Percentiles rank a stretch among this genome's conserved stretches.
phyloP scores from a whole-genome alignment of 2,888 invertebrate species.

The Drosophila mulleri region DNA sequence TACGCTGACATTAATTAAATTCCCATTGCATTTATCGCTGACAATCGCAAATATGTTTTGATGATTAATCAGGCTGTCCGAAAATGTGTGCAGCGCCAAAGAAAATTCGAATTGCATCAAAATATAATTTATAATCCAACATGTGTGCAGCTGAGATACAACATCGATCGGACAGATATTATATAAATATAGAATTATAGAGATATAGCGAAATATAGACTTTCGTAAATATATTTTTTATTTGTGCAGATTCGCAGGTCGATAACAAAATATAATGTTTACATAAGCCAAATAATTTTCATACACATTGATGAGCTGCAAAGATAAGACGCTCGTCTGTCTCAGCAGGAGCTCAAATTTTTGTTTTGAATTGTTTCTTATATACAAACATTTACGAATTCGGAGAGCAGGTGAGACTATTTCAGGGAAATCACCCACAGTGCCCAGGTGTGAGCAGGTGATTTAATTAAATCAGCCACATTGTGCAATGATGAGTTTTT shows the following conservation, averaged over 20 bases:
- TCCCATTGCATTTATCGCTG: constrained; percentile 61
- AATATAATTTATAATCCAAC: constrained; percentile 13
- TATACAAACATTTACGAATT: background rate
- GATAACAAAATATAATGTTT: background rate
- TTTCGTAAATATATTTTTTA: background rate
- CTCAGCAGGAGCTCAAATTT: background rate
- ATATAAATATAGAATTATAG: constrained; percentile 9
- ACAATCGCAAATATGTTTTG: constrained; percentile 63
- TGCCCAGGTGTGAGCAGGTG: too few relatives aligned
- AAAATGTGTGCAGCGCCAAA: constrained; percentile 27
- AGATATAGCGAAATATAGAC: constrained; percentile 2
- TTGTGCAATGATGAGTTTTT: too few relatives aligned
- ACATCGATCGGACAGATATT: constrained; percentile 17
- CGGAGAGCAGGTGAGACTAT: too few relatives aligned
- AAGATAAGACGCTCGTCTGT: background rate
- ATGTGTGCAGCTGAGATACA: constrained; percentile 7
- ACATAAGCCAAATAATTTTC: background rate
- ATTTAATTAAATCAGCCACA: too few relatives aligned
- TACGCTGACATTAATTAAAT: constrained; percentile 59
- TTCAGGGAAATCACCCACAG: too few relatives aligned
- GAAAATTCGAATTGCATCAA: constrained; percentile 10
- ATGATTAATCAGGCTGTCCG: constrained; percentile 72
- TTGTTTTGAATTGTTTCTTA: background rate
- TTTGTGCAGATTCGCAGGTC: background rate
- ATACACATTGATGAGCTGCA: background rate